phyloP scores from a whole-genome alignment of 2,113 vertebrate species.

The Ovibos moschatus region DNA sequence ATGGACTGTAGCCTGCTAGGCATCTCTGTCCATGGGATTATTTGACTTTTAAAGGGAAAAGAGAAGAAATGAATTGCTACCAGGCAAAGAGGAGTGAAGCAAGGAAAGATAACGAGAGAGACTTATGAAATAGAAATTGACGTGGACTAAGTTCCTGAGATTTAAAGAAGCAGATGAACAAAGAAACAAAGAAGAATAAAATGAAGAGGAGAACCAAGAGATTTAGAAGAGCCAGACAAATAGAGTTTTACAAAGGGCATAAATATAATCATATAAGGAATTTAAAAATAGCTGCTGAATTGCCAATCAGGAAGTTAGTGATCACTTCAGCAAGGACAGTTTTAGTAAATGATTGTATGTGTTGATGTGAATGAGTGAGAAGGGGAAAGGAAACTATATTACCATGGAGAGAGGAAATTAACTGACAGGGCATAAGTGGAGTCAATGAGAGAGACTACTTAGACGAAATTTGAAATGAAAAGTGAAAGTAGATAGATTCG shows the following conservation, averaged over 20 bases:
- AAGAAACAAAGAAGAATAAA: not conserved
- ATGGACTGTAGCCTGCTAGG: not conserved
- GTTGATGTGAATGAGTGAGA: not conserved
- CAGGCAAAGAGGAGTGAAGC: not conserved
- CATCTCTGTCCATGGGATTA: not conserved
- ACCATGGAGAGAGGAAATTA: not conserved
- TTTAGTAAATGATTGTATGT: not conserved
- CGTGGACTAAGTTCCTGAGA: not conserved
- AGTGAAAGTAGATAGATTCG: not conserved
- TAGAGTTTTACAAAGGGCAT: not conserved
- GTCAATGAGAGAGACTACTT: not conserved
- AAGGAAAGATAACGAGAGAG: not conserved
- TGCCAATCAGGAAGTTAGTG: not conserved
- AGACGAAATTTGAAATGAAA: not conserved
- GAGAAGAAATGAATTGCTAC: not conserved
- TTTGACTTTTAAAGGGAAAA: not conserved
- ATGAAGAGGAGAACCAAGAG: not conserved
- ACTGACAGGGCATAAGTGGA: not conserved
- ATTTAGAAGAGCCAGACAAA: not conserved
- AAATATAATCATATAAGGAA: not conserved
- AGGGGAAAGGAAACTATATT: not conserved
- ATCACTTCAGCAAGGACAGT: not conserved
- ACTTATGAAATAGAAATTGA: not conserved
- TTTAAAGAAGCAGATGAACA: not conserved
- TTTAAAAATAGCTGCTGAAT: not conserved